A percentile compares a stretch with the other conserved stretches of the same genome.
These are phyloP conservation scores for Lytechinus variegatus DNA, from an alignment of 35 echinoderm and acorn worm genomes.

Conservation along the genomic window DNA sequence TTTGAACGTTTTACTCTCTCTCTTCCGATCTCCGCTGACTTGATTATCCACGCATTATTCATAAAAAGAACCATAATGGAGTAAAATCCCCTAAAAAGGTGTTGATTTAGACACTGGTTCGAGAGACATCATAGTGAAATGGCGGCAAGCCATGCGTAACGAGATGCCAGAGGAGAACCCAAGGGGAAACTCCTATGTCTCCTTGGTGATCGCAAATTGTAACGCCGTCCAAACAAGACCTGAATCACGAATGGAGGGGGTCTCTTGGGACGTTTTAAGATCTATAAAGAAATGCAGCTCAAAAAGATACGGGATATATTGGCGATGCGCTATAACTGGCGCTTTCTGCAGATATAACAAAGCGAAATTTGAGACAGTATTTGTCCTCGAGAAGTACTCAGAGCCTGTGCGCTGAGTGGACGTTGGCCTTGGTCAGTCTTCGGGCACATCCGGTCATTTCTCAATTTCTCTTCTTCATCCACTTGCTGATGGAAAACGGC, in stretches of 20 bases:
- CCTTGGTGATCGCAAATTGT: not conserved
- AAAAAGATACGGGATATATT: not conserved
- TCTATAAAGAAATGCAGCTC: not conserved
- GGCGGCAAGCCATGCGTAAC: not conserved
- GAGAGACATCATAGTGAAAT: not conserved
- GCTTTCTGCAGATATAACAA: not conserved
- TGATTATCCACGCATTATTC: not conserved
- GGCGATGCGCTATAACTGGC: not conserved
- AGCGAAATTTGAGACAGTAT: not conserved
- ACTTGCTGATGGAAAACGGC: too few relatives aligned
- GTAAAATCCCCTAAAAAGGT: not conserved
- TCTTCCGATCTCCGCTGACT: not conserved
- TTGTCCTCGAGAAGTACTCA: conserved; percentile 27
- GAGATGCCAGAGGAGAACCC: not conserved
- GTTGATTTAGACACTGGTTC: not conserved
- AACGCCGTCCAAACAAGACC: not conserved
- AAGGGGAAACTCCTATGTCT: not conserved
- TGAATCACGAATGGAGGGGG: not conserved
- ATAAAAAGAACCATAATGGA: not conserved
- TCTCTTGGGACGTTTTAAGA: not conserved
- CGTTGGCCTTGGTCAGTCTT: not conserved
- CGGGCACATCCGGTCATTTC: not conserved
- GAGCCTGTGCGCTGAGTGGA: not conserved
- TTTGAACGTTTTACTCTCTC: not conserved
- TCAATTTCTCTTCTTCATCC: not conserved